These are phyloP conservation scores for Cheumatopsyche charites DNA, from an alignment of 1,140 invertebrate species.

Conservation along the genomic window DNA sequence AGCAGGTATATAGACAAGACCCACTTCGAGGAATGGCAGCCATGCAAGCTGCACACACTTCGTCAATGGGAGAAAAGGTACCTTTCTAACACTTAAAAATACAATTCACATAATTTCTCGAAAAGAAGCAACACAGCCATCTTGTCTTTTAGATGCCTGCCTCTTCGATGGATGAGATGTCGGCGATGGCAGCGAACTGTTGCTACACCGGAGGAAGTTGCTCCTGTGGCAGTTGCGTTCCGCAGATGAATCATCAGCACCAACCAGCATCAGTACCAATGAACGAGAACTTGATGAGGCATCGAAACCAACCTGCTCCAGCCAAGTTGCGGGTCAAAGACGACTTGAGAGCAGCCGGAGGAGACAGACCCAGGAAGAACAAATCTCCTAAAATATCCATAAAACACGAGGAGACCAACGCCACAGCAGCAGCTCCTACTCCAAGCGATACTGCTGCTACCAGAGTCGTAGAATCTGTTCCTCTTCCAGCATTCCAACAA, in stretches of 20 bases:
- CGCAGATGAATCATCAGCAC: neutral
- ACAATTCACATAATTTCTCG: no score
- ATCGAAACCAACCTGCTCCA: neutral
- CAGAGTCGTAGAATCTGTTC: conserved; percentile 23
- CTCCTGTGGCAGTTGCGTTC: conserved; percentile 1
- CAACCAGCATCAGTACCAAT: neutral
- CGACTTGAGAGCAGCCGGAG: conserved; percentile 12
- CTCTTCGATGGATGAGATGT: conserved; percentile 5
- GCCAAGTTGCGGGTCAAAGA: neutral
- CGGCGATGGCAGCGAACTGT: conserved; percentile 1
- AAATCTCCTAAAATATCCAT: conserved; percentile 40
- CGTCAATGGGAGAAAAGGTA: conserved; percentile 36
- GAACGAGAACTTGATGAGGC: neutral
- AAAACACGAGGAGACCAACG: conserved; percentile 9
- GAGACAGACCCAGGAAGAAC: conserved; percentile 35
- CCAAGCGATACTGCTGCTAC: neutral
- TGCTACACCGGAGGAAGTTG: conserved; percentile 19
- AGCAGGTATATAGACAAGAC: conserved; percentile 37
- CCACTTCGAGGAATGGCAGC: conserved; percentile 42
- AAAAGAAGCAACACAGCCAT: no score
- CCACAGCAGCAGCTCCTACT: neutral
- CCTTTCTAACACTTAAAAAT: no score
- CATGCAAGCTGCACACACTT: conserved; percentile 37
- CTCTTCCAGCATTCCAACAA: conserved; percentile 74
- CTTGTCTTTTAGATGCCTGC: neutral